Evolutionary conservation across 2,113 vertebrate species (phyloP), one percentile per base, ranked within the genome.

Genomic region (Oxygymnocypris stewartii): DNA sequence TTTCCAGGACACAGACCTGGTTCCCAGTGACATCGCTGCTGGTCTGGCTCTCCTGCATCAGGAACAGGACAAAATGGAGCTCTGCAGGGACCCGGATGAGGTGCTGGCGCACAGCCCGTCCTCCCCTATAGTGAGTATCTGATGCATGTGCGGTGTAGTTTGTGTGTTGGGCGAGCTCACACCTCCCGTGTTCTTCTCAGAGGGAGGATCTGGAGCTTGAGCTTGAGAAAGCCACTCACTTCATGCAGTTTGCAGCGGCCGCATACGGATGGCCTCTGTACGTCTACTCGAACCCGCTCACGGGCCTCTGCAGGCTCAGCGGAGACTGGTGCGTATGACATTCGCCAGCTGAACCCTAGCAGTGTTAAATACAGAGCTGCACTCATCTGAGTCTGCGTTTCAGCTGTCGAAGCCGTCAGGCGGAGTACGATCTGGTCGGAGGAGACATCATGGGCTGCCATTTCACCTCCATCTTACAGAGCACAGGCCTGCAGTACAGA

Each of bases 221-320:
- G 90, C 57, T 99, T 85, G 97, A 97, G 87, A 96, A 95, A 3
- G 96, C 97, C 3, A 93, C 94, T 28, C 97, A 99, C 90, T 99
- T 92, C 14, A 97, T 99, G 97, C 94, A 93, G 82, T 98, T 99
- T 90, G 98, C 98, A 11, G 96, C 94, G 0, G 97, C 98, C 5
- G 97, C 97, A 1, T 99, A 99, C 0, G 98, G 98, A 5, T 99
- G 98, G 98, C 97, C 98, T 0, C 90, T 99, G 86, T 99, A 97
- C 31, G 1, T 99, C 6, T 97, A 97, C 89, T 95, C 95, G 63
- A 97, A 97, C 91, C 97, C 94, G 0, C 89, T 97, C 1, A 97
- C 97, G 0, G 98, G 95, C 0, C 91, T 96, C 23, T 99, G 97
- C 94, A 98, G 94, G 82, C 95, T 99, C 47, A 95, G 93, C 3